These are phyloP conservation scores for Pammene aurita DNA, from an alignment of 2,888 invertebrate species.

Conservation along the genomic window DNA sequence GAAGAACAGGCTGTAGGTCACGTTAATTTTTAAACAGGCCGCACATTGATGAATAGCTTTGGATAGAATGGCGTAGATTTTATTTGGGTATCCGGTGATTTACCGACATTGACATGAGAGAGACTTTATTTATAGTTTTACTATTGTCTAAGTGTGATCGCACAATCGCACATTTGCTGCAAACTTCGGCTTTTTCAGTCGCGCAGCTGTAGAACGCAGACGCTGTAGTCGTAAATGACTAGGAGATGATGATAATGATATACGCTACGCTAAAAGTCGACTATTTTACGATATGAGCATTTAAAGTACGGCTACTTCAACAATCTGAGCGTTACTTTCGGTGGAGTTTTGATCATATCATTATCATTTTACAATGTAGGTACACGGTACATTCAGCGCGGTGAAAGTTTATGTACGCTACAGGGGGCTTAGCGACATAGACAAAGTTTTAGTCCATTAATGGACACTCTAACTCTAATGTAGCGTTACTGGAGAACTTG, in stretches of 20 bases:
- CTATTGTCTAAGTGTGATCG: not conserved
- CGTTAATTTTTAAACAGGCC: constrained; percentile 30
- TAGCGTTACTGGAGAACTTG: constrained; percentile 28
- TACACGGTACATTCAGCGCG: constrained; percentile 1
- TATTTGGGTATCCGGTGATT: constrained; percentile 3
- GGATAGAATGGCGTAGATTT: constrained; percentile 9
- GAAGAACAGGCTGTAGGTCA: constrained; percentile 49
- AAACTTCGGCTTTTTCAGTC: too few relatives aligned
- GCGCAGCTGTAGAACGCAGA: too few relatives aligned
- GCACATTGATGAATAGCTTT: constrained; percentile 14
- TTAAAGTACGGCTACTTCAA: not conserved
- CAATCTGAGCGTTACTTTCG: constrained; percentile 7
- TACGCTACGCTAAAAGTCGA: too few relatives aligned
- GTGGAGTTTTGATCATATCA: constrained; percentile 11
- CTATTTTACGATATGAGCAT: too few relatives aligned
- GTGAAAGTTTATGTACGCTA: constrained; percentile 24
- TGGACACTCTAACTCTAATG: constrained; percentile 33
- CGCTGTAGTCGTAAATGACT: too few relatives aligned
- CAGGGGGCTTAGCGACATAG: constrained; percentile 28
- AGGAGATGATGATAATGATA: too few relatives aligned
- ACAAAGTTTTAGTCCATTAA: constrained; percentile 30
- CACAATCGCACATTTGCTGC: too few relatives aligned
- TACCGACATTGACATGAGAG: not conserved
- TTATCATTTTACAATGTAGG: constrained; percentile 15
- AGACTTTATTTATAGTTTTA: not conserved